Evolutionary conservation across 1,140 invertebrate species (phyloP).

Genomic region (Augochlora pura): DNA sequence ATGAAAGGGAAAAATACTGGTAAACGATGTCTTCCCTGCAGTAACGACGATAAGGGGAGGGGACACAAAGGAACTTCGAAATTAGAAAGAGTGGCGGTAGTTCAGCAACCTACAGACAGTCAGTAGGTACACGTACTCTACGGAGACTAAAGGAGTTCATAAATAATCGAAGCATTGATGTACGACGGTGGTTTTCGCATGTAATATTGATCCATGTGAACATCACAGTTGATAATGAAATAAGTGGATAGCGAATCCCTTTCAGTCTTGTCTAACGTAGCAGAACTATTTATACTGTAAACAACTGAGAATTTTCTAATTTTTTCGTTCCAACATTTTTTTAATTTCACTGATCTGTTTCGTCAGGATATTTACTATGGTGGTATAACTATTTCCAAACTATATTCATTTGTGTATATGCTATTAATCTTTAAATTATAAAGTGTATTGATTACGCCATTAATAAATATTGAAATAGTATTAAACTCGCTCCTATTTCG

Average conservation of each 20-base stretch:
- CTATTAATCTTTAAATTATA: too few species aligned
- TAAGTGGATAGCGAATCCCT: slow-evolving; percentile 62
- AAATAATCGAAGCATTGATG: slow-evolving; percentile 79
- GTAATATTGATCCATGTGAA: slow-evolving; percentile 78
- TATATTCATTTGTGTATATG: too few species aligned
- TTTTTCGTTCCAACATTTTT: not conserved
- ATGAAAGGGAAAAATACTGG: not conserved
- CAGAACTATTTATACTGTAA: slow-evolving; percentile 41
- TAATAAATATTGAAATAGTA: too few species aligned
- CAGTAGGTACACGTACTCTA: slow-evolving; percentile 65
- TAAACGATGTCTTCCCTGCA: not conserved
- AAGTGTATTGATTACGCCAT: too few species aligned
- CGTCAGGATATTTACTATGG: not conserved
- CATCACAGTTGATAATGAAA: slow-evolving; percentile 75
- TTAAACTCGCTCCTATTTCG: too few species aligned
- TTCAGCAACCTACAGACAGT: slow-evolving; percentile 70
- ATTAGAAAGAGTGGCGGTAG: slow-evolving; percentile 61
- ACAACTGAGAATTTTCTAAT: not conserved
- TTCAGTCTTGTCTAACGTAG: slow-evolving; percentile 30
- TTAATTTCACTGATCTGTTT: not conserved
- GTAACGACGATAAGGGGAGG: slow-evolving; percentile 12
- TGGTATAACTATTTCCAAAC: too few species aligned
- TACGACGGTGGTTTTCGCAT: slow-evolving; percentile 78
- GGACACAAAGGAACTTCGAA: slow-evolving; percentile 27
- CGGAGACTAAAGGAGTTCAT: slow-evolving; percentile 77